phyloP scores from a whole-genome alignment of 2,797 vertebrate genomes.

The Sebastes itinus region DNA sequence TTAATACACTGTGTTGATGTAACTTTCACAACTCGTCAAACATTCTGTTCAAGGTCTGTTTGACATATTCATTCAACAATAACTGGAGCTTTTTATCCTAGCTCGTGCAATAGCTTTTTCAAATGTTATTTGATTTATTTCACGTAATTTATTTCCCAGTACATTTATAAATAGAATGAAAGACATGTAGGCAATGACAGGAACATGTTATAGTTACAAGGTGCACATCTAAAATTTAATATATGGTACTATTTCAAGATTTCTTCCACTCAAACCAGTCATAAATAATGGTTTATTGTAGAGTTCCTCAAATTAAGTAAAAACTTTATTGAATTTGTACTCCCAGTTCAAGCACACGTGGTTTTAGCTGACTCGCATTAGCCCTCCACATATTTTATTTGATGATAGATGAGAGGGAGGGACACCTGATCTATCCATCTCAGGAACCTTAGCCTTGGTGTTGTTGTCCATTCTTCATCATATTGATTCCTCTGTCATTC shows the following conservation, averaged over 20 bases:
- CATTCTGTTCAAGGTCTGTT: neutral
- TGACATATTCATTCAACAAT: neutral
- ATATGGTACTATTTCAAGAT: neutral
- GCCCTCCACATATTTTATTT: slow-evolving; percentile 12
- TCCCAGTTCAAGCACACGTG: neutral
- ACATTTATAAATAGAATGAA: neutral
- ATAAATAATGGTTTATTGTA: neutral
- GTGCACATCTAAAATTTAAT: neutral
- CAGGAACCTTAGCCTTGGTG: slow-evolving; percentile 59
- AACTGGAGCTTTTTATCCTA: neutral
- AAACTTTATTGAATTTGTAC: neutral
- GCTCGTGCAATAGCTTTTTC: neutral
- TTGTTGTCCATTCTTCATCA: slow-evolving; percentile 71
- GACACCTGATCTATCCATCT: slow-evolving; percentile 65
- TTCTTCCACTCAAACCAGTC: neutral
- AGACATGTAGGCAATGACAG: neutral
- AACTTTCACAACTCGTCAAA: neutral
- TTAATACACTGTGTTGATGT: neutral
- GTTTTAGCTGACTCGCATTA: slow-evolving; percentile 2
- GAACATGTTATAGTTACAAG: neutral
- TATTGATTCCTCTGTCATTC: slow-evolving; percentile 74
- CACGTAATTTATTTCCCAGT: neutral
- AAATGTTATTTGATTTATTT: neutral
- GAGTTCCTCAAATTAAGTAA: neutral
- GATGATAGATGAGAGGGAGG: slow-evolving; percentile 65